Evolutionary conservation across 1,140 invertebrate genomes (phyloP), one percentile per base, ranked within the genome.

Genomic region (Hylaeus volcanicus): DNA sequence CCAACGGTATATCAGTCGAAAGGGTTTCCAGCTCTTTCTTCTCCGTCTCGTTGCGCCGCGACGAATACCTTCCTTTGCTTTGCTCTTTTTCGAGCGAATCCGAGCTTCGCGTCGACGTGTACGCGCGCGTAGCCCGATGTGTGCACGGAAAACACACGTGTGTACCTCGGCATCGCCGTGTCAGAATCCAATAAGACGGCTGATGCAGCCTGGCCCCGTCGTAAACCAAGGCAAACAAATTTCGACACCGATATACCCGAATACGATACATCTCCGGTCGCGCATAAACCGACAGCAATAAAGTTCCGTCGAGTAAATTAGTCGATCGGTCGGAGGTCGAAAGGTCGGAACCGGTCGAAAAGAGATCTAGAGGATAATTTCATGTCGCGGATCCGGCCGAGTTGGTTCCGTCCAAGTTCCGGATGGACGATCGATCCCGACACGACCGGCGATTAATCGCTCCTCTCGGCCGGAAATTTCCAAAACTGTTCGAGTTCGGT

Each of bases 151-250:
- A 60, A 64, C 72, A 74, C 53, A 26, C 41, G 56, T 41, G 43
- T 14, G 43, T 26, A 9, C 45, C 14, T 14, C 37, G n/a, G 66
- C 56, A 60, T 76, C 74, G 82, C 88, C 88, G 89, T 89, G 84
- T 87, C 86, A 83, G 87, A 91, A 92, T 92, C 90, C 92, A 93
- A 93, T 93, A 92, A 92, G 88, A 90, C 88, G 55, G 76, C 85
- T 85, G 89, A 90, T 91, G 90, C 89, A 90, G 89, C 86, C 90
- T 92, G 92, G 88, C 85, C 82, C 86, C 80, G 88, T 90, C 92
- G 90, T 93, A 93, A 93, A 93, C 91, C 90, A 88, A 79, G 82
- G 89, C 91, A 93, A 93, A 93, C 92, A 93, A 93, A 92, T 93
- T 92, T 91, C 89, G 86, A 74, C 73, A n/a, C 77, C 56, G 70